Evolutionary conservation across 2,113 vertebrate species (phyloP).

Genomic region (Hirundichthys speculiger): DNA sequence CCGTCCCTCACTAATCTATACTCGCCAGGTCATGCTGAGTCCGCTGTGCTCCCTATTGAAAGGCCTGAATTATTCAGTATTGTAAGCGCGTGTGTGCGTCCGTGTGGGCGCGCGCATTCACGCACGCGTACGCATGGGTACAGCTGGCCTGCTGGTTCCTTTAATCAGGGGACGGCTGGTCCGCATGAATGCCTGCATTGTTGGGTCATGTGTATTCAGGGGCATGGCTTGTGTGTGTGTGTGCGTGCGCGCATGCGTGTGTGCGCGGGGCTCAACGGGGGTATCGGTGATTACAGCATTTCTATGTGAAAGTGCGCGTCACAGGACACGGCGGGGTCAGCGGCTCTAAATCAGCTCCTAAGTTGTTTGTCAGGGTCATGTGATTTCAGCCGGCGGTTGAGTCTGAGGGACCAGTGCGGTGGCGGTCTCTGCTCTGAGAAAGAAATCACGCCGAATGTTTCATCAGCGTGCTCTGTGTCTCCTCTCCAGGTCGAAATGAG

Average conservation of each 20-base stretch:
- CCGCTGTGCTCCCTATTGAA: constrained; percentile 93
- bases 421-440: too few relatives aligned
- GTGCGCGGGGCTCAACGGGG: constrained; percentile 86
- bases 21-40: constrained; percentile 92
- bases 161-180: constrained; percentile 95
- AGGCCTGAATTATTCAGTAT: constrained; percentile 95
- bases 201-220: constrained; percentile 97
- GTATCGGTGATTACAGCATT: constrained; percentile 92
- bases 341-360: constrained; percentile 84
- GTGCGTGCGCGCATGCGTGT: constrained; percentile 30
- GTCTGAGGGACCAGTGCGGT: too few relatives aligned
- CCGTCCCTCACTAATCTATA: constrained; percentile 79
- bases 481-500: constrained; percentile 76
- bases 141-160: constrained; percentile 94
- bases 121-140: constrained; percentile 82
- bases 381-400: constrained; percentile 46
- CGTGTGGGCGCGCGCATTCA: constrained; percentile 20
- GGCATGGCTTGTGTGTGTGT: constrained; percentile 60
- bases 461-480: constrained; percentile 52
- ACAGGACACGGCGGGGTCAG: constrained; percentile 79
- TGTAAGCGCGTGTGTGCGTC: constrained; percentile 73
- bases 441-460: constrained; percentile 6
- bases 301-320: constrained; percentile 80
- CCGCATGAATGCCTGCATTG: constrained; percentile 98
- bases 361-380: constrained; percentile 58